Base-by-base conservation (phyloP, 2,888 invertebrate species). In the Ctenicera cuprea region DNA sequence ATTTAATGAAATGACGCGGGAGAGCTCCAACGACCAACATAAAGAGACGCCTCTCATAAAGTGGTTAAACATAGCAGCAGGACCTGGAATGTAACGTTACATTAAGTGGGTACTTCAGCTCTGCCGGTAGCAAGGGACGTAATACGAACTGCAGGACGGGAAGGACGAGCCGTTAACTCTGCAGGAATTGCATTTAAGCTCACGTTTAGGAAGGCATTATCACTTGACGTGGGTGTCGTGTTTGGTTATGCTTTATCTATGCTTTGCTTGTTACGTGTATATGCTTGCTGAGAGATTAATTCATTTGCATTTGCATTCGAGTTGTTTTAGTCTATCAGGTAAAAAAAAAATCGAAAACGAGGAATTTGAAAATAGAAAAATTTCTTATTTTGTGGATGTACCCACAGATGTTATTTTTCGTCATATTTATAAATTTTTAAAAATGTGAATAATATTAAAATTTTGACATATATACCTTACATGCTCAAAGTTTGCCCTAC, bases 51-150 rank as follows among this genome's bases (percentile, higher is more conserved):
- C 59, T 68, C 59, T 68, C 67, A 68, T 69, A 69, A 69, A 69
- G 62, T 69, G 69, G 69, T 69, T 69, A 69, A 69, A 69, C 62
- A 69, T 37, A 45, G 37, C 62, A 52, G 62, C 69, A 61, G 69
- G 69, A 69, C 62, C 52, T 45, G 43, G 48, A 69, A 61, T 48
- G 69, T 69, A 62, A 69, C 50, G 61, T 69, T 69, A 62, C 69
- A 69, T 69, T 62, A 69, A 69, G 62, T 69, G 69, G 69, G 68
- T 62, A 62, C 69, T 62, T 62, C 22, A 62, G 16, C 52, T 20
- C 62, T 50, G 62, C 50, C 69, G 52, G 69, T 52, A 69, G 62
- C 50, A 62, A 33, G 45, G 67, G 41, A 57, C 43, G 67, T 67
- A 67, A 41, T 57, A 43, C 54, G 67, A 67, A 59, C 43, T 67